phyloP scores from a whole-genome alignment of 1,140 invertebrate genomes.

The Eubasilissa regina region DNA sequence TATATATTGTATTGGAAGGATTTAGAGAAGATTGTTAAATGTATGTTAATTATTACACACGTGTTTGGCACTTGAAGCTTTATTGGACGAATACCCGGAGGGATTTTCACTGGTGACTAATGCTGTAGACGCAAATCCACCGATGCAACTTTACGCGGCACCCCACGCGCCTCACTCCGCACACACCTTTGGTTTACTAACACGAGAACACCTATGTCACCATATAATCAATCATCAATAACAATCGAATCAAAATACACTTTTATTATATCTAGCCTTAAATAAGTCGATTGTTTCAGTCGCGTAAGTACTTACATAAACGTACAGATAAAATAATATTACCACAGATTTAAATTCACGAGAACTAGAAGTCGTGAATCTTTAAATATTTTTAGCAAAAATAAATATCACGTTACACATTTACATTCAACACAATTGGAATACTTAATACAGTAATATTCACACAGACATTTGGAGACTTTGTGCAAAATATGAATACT shows the following conservation, averaged over 20 bases:
- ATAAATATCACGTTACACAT: slow-evolving; percentile 30
- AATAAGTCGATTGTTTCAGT: slow-evolving; percentile 30
- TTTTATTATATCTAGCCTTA: slow-evolving; percentile 8
- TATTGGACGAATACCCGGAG: background rate
- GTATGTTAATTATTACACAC: background rate
- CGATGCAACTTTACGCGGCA: background rate
- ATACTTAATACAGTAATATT: slow-evolving; percentile 8
- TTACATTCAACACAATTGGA: slow-evolving; percentile 2
- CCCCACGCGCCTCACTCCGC: background rate
- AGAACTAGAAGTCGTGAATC: slow-evolving; percentile 7
- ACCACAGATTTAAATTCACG: slow-evolving; percentile 33
- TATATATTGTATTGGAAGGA: background rate
- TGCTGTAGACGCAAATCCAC: background rate
- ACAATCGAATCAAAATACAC: background rate
- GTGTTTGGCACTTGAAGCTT: slow-evolving; percentile 33
- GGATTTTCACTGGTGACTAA: background rate
- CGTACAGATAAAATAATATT: slow-evolving; percentile 15
- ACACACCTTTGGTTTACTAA: slow-evolving; percentile 33
- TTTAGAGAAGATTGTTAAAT: background rate
- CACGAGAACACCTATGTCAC: background rate
- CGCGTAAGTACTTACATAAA: slow-evolving; percentile 23
- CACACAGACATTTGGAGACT: background rate
- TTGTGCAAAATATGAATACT: slow-evolving; percentile 18
- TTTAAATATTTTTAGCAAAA: slow-evolving; percentile 39
- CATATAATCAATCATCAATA: too few species aligned